Conservation (phyloP, 1,140 invertebrate genomes). For the Anoplolepis gracilipes region DNA sequence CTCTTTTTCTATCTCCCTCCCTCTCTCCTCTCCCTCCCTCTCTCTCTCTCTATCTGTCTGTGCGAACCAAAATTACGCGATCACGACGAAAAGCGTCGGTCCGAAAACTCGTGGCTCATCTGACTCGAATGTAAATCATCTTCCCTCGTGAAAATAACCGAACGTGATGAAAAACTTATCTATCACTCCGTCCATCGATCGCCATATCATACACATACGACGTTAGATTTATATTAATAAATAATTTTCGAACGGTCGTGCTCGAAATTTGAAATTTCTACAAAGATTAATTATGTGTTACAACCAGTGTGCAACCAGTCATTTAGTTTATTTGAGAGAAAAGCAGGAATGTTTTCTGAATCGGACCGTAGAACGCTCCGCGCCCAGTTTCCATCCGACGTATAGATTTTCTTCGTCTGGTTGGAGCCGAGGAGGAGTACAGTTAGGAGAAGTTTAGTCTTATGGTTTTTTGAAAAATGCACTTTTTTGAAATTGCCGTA, state of each 20-base stretch:
- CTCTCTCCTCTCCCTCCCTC: background rate
- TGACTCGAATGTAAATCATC: conserved; percentile 33
- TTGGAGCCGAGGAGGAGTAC: conserved; percentile 69
- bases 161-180: background rate
- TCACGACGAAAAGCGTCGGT: conserved; percentile 20
- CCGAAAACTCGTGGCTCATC: conserved; percentile 17
- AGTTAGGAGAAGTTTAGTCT: conserved; percentile 74
- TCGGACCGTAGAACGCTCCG: conserved; percentile 61
- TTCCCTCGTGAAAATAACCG: background rate
- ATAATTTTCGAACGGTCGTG: background rate
- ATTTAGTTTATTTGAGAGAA: background rate
- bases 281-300: background rate
- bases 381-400: conserved; percentile 63
- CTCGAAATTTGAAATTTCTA: background rate
- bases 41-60: background rate
- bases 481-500: conserved; percentile 70
- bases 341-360: conserved; percentile 61
- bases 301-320: background rate
- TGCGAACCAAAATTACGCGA: conserved; percentile 65
- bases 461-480: conserved; percentile 73
- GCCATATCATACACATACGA: background rate
- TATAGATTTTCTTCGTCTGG: conserved; percentile 79
- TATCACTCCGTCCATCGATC: background rate
- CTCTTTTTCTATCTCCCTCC: conserved; percentile 42
- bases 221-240: background rate